Percentiles rank a stretch among this genome's conserved stretches.
phyloP scores from a whole-genome alignment of 2,797 vertebrate genomes.

The Denticeps clupeoides region DNA sequence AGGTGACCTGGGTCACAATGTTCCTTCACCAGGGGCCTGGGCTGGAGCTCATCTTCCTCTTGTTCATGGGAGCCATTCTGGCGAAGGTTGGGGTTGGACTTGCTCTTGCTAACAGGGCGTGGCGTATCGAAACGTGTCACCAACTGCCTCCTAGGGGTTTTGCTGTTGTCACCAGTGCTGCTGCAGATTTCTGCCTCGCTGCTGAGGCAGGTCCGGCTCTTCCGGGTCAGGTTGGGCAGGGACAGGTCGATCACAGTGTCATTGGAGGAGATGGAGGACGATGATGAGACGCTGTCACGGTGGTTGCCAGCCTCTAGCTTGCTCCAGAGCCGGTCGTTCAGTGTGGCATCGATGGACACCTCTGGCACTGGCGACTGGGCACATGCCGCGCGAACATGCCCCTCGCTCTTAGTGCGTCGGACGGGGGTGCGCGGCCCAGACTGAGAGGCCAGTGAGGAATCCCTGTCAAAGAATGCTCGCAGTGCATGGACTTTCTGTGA shows the following conservation, averaged over 20 bases:
- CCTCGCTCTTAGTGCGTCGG: conserved; percentile 62
- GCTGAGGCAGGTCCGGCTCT: conserved; percentile 59
- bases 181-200: conserved; percentile 34
- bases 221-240: conserved; percentile 69
- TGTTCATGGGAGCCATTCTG: conserved; percentile 20
- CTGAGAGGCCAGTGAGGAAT: conserved; percentile 26
- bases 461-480: conserved; percentile 33
- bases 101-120: conserved; percentile 70
- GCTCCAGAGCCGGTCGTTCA: conserved; percentile 80
- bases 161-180: too few relatives aligned
- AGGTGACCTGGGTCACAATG: conserved; percentile 36
- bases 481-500: conserved; percentile 18
- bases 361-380: conserved; percentile 58
- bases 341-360: conserved; percentile 68
- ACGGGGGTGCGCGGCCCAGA: conserved; percentile 33
- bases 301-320: conserved; percentile 70
- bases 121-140: conserved; percentile 33
- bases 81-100: conserved; percentile 80
- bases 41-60: conserved; percentile 47
- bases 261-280: conserved; percentile 86
- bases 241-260: conserved; percentile 89
- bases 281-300: conserved; percentile 81
- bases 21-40: conserved; percentile 48
- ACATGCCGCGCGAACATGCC: conserved; percentile 38
- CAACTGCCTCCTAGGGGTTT: too few relatives aligned